A percentile compares a stretch with the other conserved stretches of the same genome.
phyloP scores from a whole-genome alignment of 1,140 invertebrate genomes.

The Microplitis mediator region DNA sequence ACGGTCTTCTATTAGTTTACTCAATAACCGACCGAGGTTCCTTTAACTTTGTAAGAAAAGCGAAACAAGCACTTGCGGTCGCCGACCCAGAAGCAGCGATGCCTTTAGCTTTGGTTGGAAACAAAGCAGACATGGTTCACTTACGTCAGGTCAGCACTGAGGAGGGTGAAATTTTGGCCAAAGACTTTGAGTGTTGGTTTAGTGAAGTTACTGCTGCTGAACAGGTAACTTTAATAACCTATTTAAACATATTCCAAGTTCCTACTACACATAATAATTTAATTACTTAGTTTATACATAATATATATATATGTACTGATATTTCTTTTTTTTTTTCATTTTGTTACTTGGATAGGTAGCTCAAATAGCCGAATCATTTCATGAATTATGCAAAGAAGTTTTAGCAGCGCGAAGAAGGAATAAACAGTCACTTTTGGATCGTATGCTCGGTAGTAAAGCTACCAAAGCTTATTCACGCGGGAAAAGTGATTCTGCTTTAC shows the following conservation, averaged over 20 bases:
- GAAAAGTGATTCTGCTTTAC: conserved; percentile 83
- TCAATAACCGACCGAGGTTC: conserved; percentile 88
- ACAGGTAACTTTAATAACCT: conserved; percentile 66
- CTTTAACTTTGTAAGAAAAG: conserved; percentile 82
- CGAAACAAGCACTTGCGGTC: conserved; percentile 73
- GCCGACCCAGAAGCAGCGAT: conserved; percentile 67
- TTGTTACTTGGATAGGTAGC: conserved; percentile 47
- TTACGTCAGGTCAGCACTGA: conserved; percentile 85
- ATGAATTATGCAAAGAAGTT: conserved; percentile 82
- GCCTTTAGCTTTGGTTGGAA: conserved; percentile 81
- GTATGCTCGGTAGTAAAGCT: conserved; percentile 78
- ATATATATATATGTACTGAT: too few relatives aligned
- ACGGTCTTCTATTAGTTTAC: conserved; percentile 87
- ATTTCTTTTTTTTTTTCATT: neutral
- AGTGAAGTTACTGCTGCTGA: conserved; percentile 89
- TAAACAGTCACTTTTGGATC: conserved; percentile 80
- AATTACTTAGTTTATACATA: neutral
- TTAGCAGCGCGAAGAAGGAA: conserved; percentile 76
- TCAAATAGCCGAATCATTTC: conserved; percentile 81
- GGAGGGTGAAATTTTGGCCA: conserved; percentile 86
- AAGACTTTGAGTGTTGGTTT: conserved; percentile 86
- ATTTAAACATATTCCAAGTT: neutral
- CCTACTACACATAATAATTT: neutral
- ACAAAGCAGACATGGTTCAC: conserved; percentile 92
- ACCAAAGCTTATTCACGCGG: conserved; percentile 76